Conservation (phyloP, 1,140 invertebrate species). For the silkworm (Bombyx mori) region DNA sequence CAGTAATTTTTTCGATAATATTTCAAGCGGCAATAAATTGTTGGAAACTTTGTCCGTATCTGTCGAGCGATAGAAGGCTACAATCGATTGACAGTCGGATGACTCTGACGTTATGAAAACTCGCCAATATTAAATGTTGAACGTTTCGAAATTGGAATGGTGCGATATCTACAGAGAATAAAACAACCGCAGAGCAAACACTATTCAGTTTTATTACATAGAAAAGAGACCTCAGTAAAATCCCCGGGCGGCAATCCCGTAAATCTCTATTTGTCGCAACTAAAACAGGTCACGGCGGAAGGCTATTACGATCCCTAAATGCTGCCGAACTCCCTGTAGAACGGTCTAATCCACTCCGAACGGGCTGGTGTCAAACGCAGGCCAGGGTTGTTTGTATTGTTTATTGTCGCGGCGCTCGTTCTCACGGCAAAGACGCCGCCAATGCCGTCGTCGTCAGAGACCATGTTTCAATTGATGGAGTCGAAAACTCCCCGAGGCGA, state of each 20-base stretch:
- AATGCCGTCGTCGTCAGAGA: slow-evolving; percentile 25
- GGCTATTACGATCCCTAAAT: slow-evolving; percentile 68
- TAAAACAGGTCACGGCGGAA: slow-evolving; percentile 68
- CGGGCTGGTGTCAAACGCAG: slow-evolving; percentile 69
- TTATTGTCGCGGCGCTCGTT: slow-evolving; percentile 62
- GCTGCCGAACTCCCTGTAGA: slow-evolving; percentile 64
- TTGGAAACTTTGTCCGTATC: slow-evolving; percentile 48
- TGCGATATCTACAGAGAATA: slow-evolving; percentile 23
- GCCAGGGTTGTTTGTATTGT: slow-evolving; percentile 67
- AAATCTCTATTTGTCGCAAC: slow-evolving; percentile 70
- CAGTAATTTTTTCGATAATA: slow-evolving; percentile 39
- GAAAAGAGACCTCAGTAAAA: slow-evolving; percentile 47
- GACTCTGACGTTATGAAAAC: slow-evolving; percentile 20
- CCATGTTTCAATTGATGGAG: slow-evolving; percentile 57
- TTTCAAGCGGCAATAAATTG: slow-evolving; percentile 51
- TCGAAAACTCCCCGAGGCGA: slow-evolving; percentile 19
- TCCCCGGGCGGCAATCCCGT: slow-evolving; percentile 55
- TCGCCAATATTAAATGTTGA: slow-evolving; percentile 18
- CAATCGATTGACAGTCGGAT: slow-evolving; percentile 36
- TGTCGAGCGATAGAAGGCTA: slow-evolving; percentile 30
- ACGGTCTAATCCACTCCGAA: slow-evolving; percentile 67
- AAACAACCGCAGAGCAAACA: slow-evolving; percentile 58
- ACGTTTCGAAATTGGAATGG: slow-evolving; percentile 18
- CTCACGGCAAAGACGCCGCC: slow-evolving; percentile 49
- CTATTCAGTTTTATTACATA: slow-evolving; percentile 63